Conservation (phyloP, 2,113 vertebrate genomes). For the Ptychochromis oligacanthus region DNA sequence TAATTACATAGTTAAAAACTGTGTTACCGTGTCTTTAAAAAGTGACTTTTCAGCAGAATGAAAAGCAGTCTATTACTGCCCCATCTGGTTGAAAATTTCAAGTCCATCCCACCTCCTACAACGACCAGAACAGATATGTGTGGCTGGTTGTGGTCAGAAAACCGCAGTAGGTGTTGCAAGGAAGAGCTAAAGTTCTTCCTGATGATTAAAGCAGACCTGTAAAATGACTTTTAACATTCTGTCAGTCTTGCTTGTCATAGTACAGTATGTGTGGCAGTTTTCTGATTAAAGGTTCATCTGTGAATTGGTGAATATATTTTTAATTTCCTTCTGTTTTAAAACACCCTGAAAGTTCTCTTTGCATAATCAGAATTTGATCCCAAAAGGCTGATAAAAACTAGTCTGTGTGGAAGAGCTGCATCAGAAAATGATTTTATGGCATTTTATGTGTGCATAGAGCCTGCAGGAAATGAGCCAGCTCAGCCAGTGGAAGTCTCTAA, state of each 20-base stretch:
- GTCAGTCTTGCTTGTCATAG: not conserved
- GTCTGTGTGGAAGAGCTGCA: not conserved
- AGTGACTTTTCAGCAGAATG: not conserved
- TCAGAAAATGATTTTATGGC: not conserved
- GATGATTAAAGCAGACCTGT: not conserved
- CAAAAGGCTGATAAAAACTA: not conserved
- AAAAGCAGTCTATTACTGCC: conserved; percentile 2
- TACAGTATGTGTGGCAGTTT: not conserved
- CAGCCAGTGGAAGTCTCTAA: not conserved
- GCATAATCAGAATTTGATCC: not conserved
- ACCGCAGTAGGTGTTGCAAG: not conserved
- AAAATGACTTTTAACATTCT: not conserved
- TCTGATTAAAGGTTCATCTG: not conserved
- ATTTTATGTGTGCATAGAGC: not conserved
- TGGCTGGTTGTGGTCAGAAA: not conserved
- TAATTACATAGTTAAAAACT: not conserved
- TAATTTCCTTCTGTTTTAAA: not conserved
- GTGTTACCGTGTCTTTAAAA: not conserved
- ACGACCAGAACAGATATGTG: not conserved
- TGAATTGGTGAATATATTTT: conserved; percentile 1
- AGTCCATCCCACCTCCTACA: not conserved
- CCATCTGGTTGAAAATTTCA: not conserved
- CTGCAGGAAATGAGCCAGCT: not conserved
- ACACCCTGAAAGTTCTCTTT: not conserved
- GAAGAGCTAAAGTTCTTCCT: not conserved